Conservation (phyloP, 2,113 vertebrate species). For the Colius striatus region DNA sequence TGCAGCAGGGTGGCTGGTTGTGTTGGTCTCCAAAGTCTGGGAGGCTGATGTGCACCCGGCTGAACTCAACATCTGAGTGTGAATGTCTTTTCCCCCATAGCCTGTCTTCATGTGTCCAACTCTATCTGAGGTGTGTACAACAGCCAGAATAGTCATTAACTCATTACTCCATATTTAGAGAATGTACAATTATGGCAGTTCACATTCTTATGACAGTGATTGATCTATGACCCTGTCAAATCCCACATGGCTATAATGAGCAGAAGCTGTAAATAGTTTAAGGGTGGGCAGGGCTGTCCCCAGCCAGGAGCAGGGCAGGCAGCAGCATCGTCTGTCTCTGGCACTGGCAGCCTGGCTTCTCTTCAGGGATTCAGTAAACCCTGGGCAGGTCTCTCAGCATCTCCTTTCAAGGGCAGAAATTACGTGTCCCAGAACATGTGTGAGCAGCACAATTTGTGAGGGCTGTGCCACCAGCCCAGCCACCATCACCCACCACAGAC, state of each 20-base stretch:
- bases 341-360: neutral
- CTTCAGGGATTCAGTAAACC: neutral
- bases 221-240: neutral
- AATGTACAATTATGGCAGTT: neutral
- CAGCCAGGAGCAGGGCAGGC: neutral
- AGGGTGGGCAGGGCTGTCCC: neutral
- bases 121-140: neutral
- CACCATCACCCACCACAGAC: fast-evolving
- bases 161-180: neutral
- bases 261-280: neutral
- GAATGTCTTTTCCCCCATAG: no score
- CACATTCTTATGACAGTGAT: neutral
- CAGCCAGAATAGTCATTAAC: neutral
- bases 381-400: fast-evolving
- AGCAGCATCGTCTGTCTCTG: fast-evolving
- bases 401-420: neutral
- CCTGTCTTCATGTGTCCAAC: fast-evolving
- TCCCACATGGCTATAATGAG: neutral
- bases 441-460: neutral
- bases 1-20: neutral
- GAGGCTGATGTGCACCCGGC: neutral
- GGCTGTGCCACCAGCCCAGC: neutral
- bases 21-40: neutral
- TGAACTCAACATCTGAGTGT: fast-evolving
- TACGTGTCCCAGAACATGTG: fast-evolving